Percentiles rank a stretch among this genome's conserved stretches.
These are phyloP conservation scores for Leucoraja ocellata DNA, from an alignment of 2,797 vertebrate species.

Conservation along the genomic window DNA sequence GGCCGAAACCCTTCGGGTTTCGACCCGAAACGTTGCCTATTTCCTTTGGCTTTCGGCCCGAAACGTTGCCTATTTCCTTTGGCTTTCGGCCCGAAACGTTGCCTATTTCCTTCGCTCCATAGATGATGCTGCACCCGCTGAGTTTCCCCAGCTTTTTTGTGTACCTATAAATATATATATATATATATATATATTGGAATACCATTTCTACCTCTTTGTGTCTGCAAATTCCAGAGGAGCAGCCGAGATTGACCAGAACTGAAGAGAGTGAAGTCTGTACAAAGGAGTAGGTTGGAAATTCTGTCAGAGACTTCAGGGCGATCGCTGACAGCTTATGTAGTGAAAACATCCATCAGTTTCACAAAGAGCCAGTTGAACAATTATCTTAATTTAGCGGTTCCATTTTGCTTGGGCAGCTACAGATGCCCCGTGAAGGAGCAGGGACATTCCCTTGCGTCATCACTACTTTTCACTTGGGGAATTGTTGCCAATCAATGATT, in stretches of 20 bases:
- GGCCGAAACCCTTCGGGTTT: too few relatives aligned
- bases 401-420: slow-evolving; percentile 6
- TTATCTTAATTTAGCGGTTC: slow-evolving; percentile 28
- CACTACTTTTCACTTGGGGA: background rate
- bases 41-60: too few relatives aligned
- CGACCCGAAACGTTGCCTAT: too few relatives aligned
- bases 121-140: too few relatives aligned
- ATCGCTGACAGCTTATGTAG: background rate
- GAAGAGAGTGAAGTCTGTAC: slow-evolving; percentile 7
- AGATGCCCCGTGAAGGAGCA: background rate
- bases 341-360: background rate
- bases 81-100: too few relatives aligned
- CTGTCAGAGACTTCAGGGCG: background rate
- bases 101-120: too few relatives aligned
- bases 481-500: background rate
- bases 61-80: too few relatives aligned
- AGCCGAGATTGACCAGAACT: slow-evolving; percentile 37
- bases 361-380: slow-evolving; percentile 13
- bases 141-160: too few relatives aligned
- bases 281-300: slow-evolving; percentile 19
- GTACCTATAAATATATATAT: background rate
- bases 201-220: slow-evolving; percentile 55
- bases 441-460: background rate
- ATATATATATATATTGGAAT: slow-evolving; percentile 44
- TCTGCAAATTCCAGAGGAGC: slow-evolving; percentile 49